Evolutionary conservation across 2,113 vertebrate species (phyloP), one percentile per base, ranked within the genome.

Genomic region (Pycnonotus jocosus): DNA sequence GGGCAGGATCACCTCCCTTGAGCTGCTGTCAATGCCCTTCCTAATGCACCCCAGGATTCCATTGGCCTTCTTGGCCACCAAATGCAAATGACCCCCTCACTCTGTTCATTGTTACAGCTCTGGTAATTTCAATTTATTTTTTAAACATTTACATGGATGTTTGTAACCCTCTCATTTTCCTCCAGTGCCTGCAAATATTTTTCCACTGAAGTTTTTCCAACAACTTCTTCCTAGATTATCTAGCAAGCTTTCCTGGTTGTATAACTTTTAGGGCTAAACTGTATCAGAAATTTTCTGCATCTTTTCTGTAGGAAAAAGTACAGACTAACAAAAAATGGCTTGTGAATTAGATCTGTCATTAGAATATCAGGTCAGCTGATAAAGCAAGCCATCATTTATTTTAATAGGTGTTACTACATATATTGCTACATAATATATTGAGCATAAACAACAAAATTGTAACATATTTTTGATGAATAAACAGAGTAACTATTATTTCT

Each of bases 11-110:
- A n/a, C 7, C 37, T 73, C 15, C 33, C 60, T 2, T 23, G 37
- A 24, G 0, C 60, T 73, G 33, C 19, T 81, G 44, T 15, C 7
- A 30, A 0, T 45, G 18, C 7, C 1, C 7, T 60, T 74, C 38
- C 45, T 47, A 14, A 30, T 25, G 33, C 16, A n/a, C 2, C n/a
- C 16, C 78, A 68, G 54, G 30, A 12, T 54, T 3, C 47, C n/a
- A 12, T 1, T 27, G 30, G 30, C 30, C 10, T 47, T 48, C 54
- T 42, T 48, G 70, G 21, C 17, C n/a, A 82, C 35, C 18, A 69
- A 65, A 37, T 53, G 68, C 28, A 80, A 17, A 27, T 38, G 66
- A 9, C 4, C 4, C 7, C 11, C 15, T 12, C 8, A 9, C 8
- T 15, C 30, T 42, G 33, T 48, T 76, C 28, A 42, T 45, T 33